Percentiles rank a stretch among this genome's conserved stretches.
These are phyloP conservation scores for Promerops cafer DNA, from an alignment of 2,113 vertebrate genomes.

Conservation along the genomic window DNA sequence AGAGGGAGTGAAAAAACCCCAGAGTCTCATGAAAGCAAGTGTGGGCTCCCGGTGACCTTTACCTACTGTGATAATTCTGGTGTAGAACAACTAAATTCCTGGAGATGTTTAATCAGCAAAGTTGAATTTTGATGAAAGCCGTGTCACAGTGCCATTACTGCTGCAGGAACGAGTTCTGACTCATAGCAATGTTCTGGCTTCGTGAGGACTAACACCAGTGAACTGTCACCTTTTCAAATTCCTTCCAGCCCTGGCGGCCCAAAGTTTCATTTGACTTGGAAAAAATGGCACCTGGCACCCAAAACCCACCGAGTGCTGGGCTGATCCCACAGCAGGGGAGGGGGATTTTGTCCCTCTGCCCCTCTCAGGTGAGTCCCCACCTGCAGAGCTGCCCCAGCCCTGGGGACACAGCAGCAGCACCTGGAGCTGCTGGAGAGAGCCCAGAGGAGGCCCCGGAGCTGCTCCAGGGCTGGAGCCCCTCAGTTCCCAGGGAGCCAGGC, in stretches of 20 bases:
- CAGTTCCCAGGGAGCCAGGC: neutral
- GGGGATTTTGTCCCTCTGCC: neutral
- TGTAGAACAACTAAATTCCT: conserved; percentile 1
- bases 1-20: neutral
- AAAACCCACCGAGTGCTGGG: accelerated
- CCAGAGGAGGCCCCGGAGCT: neutral
- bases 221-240: neutral
- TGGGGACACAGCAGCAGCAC: neutral
- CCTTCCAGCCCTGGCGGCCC: neutral
- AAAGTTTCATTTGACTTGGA: neutral
- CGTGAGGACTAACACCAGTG: neutral
- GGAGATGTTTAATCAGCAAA: conserved; percentile 6
- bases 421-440: accelerated
- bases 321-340: neutral
- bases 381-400: neutral
- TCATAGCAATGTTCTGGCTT: neutral
- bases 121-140: neutral
- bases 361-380: neutral
- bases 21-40: neutral
- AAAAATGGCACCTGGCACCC: neutral
- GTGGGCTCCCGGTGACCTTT: neutral
- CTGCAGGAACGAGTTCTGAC: neutral
- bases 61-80: neutral
- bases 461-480: neutral
- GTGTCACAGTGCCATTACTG: neutral